Evolutionary conservation across 2,888 invertebrate species (phyloP), one percentile per base, ranked within the genome.

Genomic region (Polietes domitor): DNA sequence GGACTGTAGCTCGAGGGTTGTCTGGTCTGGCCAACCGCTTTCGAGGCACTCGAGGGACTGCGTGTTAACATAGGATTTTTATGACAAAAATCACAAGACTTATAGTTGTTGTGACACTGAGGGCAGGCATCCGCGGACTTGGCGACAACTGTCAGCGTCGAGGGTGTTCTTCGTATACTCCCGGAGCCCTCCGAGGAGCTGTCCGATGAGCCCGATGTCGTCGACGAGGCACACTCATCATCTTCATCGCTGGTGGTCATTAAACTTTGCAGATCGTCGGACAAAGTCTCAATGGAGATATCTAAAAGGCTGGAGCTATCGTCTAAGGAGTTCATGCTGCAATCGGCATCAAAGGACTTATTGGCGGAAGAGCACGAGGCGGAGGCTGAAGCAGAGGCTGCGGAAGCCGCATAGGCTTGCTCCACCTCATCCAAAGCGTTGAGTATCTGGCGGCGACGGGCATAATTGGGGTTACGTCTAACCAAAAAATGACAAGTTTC

Each of bases 401-500:
- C 26, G 6, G 43, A 10, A 4, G 24, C 17, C 1, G n/a, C 41
- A 79, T 85, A 85, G 2, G 78, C 81, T 32, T 83, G 79, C 0
- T 81, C 80, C 24, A 81, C 76, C 32, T 89, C 89, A 81, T 90
- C 90, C 7, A 91, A 87, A 37, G 90, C 88, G 76, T 90, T 88
- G 76, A 93, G 89, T 83, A 92, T 88, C 70, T 92, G 92, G 21
- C 90, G 89, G 86, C 93, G 93, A 83, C 93, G 91, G 37, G 94
- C 93, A 87, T 96, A 95, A 86, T 96, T 96, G 0, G 96, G 96
- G 93, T 96, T 97, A 86, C 97, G 94, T 79, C 97, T 94, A 81
- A 97, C 95, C 55, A 97, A 93, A 92, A 97, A 97, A 92, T 97
- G 96, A 88, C 96, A 96, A 77, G 93, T 94, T 86, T 93, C 93